A percentile compares a stretch with the other conserved stretches of the same genome.
Conservation (phyloP, 2,113 vertebrate species). For the Poeciliopsis occidentalis region DNA sequence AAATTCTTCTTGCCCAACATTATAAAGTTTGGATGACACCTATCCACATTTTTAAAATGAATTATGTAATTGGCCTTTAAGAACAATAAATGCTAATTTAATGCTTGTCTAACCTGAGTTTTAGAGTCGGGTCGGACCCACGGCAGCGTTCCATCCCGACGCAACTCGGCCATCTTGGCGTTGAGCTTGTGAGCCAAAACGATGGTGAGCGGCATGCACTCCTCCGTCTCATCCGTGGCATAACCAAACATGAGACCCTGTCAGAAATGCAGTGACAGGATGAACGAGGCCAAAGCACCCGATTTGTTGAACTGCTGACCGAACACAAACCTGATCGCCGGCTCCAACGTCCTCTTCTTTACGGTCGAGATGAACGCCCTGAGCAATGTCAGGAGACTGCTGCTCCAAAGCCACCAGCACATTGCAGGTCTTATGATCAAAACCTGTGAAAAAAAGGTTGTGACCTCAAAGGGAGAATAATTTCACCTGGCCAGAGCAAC, state of each 20-base stretch:
- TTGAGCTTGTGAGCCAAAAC: slow-evolving; percentile 95
- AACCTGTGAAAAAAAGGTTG: slow-evolving; percentile 76
- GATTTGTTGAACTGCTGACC: background rate
- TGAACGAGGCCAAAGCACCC: background rate
- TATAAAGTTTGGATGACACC: too few relatives aligned
- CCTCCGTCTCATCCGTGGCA: slow-evolving; percentile 94
- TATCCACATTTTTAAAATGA: too few relatives aligned
- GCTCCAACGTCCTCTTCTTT: slow-evolving; percentile 94
- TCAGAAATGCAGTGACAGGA: background rate
- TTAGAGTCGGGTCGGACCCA: slow-evolving; percentile 97
- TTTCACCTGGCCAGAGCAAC: background rate
- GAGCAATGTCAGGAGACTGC: slow-evolving; percentile 93
- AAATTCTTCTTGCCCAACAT: too few relatives aligned
- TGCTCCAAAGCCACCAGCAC: slow-evolving; percentile 88
- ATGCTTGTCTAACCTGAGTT: slow-evolving; percentile 85
- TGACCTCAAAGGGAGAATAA: background rate
- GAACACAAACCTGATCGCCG: slow-evolving; percentile 87
- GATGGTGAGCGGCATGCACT: slow-evolving; percentile 96
- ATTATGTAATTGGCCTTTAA: too few relatives aligned
- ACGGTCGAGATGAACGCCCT: slow-evolving; percentile 92
- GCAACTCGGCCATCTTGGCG: slow-evolving; percentile 91
- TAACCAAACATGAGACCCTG: slow-evolving; percentile 98
- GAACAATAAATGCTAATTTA: background rate
- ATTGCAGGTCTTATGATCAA: slow-evolving; percentile 86
- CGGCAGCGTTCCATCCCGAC: slow-evolving; percentile 86